A percentile compares a stretch with the other conserved stretches of the same genome.
Evolutionary conservation across 2,888 invertebrate species (phyloP).

Genomic region (Trissolcus japonicus): DNA sequence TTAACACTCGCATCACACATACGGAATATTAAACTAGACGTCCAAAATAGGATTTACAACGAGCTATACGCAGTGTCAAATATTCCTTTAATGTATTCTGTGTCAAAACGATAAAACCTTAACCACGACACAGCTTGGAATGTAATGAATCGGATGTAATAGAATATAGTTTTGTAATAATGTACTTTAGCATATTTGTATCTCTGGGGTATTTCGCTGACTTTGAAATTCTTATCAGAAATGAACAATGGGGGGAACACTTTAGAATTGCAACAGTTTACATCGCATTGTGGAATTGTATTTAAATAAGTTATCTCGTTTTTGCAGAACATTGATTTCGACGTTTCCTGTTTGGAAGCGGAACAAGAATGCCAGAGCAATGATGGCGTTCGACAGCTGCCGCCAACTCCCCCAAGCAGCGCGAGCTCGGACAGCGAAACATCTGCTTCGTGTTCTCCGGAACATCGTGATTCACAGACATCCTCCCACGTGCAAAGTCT

Average conservation of each 20-base stretch:
- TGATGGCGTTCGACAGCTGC: constrained; percentile 78
- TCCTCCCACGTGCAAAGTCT: constrained; percentile 71
- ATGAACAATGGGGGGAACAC: neutral
- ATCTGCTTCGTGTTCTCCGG: constrained; percentile 79
- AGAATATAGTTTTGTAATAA: neutral
- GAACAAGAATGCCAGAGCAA: constrained; percentile 57
- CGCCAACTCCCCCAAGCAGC: constrained; percentile 92
- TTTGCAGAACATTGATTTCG: constrained; percentile 66
- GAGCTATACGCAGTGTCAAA: constrained; percentile 1
- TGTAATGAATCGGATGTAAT: neutral
- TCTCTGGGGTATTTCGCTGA: too few species aligned
- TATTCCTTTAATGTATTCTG: neutral
- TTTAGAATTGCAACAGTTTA: neutral
- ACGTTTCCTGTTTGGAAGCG: constrained; percentile 59
- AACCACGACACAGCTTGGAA: neutral
- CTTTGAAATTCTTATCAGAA: neutral
- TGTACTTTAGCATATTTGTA: too few species aligned
- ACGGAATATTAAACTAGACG: constrained; percentile 5
- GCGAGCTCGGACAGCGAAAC: constrained; percentile 90
- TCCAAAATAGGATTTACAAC: constrained; percentile 7
- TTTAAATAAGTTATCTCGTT: neutral
- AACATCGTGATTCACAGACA: constrained; percentile 71
- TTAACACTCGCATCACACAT: neutral
- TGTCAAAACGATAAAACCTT: constrained; percentile 1
- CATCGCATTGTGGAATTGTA: neutral